Evolutionary conservation across 2,888 invertebrate genomes (phyloP).

Genomic region (Coenonympha arcania): DNA sequence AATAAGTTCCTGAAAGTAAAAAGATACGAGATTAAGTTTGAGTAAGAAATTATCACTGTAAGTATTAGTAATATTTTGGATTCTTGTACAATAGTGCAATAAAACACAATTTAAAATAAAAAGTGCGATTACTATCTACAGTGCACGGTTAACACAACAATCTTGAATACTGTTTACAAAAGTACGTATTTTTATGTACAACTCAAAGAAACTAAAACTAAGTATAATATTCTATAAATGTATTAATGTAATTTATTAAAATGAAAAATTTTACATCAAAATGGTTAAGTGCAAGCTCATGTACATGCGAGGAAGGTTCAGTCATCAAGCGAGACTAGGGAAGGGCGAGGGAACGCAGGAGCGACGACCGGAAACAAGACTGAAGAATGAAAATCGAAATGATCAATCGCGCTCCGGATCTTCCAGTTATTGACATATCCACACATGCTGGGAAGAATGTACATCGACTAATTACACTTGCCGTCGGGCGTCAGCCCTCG

Average conservation of each 20-base stretch:
- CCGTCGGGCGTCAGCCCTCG: conserved; percentile 51
- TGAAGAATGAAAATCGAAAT: conserved; percentile 34
- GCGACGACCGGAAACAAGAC: conserved; percentile 30
- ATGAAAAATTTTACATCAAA: neutral
- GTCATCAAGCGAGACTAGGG: conserved; percentile 34
- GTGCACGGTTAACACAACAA: conserved; percentile 5
- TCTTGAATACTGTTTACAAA: neutral
- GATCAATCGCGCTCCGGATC: conserved; percentile 48
- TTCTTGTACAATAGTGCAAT: neutral
- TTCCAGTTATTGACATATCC: conserved; percentile 57
- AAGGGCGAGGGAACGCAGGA: conserved; percentile 36
- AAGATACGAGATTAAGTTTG: neutral
- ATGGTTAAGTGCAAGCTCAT: conserved; percentile 30
- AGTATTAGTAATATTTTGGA: neutral
- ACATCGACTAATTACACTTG: conserved; percentile 63
- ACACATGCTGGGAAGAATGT: conserved; percentile 62
- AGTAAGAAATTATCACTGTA: neutral
- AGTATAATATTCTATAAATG: neutral
- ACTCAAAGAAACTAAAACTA: neutral
- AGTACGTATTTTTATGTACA: conserved; percentile 1
- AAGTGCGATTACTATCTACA: conserved; percentile 9
- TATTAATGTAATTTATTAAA: neutral
- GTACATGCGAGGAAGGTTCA: conserved; percentile 28
- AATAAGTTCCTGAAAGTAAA: conserved; percentile 51
- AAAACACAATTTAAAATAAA: neutral